A percentile compares a stretch with the other conserved stretches of the same genome.
Conservation (phyloP, 2,113 vertebrate species). For the Trichechus manatus region DNA sequence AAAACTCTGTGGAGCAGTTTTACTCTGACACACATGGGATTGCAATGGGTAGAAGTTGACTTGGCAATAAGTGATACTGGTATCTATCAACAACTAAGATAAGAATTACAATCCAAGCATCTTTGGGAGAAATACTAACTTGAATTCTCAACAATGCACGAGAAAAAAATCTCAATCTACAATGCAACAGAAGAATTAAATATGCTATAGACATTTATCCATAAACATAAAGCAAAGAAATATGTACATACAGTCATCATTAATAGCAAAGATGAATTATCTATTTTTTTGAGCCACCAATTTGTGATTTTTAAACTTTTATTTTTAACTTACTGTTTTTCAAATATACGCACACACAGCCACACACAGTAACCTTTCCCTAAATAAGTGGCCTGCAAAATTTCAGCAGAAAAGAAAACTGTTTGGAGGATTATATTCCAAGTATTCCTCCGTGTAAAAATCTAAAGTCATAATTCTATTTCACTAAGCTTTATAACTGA, state of each 20-base stretch:
- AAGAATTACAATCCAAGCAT: not conserved
- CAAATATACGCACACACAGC: not conserved
- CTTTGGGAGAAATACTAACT: not conserved
- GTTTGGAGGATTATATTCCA: not conserved
- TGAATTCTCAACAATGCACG: not conserved
- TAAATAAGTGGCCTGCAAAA: not conserved
- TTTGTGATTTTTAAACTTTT: not conserved
- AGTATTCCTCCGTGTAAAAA: slow-evolving; percentile 9
- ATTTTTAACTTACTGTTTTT: not conserved
- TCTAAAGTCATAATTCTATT: slow-evolving; percentile 22
- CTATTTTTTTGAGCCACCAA: not conserved
- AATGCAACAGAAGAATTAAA: not conserved
- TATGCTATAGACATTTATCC: not conserved
- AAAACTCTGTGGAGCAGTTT: not conserved
- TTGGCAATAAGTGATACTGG: not conserved
- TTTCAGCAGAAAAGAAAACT: not conserved
- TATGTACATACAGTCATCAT: not conserved
- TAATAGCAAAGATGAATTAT: not conserved
- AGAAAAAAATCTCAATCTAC: not conserved
- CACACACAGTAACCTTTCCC: not conserved
- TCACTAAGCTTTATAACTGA: slow-evolving; percentile 60
- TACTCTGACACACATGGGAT: not conserved
- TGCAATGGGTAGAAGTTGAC: not conserved
- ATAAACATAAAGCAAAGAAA: not conserved
- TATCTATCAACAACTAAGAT: not conserved